Evolutionary conservation across 2,888 invertebrate species (phyloP), one percentile per base, ranked within the genome.

Genomic region (Tineola bisselliella): DNA sequence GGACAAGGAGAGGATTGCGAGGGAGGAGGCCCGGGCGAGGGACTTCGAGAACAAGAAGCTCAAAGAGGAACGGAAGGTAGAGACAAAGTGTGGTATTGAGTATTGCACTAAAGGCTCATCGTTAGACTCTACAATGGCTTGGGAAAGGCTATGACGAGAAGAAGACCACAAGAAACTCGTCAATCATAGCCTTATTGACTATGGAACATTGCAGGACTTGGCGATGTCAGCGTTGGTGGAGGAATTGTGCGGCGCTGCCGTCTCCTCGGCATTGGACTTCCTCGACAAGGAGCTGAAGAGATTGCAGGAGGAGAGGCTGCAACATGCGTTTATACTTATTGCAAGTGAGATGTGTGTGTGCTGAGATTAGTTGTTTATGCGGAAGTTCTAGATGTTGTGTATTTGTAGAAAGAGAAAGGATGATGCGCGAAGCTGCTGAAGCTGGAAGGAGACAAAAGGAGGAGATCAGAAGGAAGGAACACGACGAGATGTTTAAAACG

Each of bases 401-500:
- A 11, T 52, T 63, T 62, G 12, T 62, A 84, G 94, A 95, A 69
- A 87, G 93, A 31, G 93, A 94, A 68, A 89, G 94, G 64, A 84
- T 90, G 65, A 90, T 91, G 71, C 87, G 93, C 0, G 95, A 96
- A 75, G 94, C 95, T 0, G 91, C 90, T 8, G 95, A 95, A 75
- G 92, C 93, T 1, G 94, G 95, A 0, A 81, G 91, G 59, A 80
- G 94, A 17, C 94, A 96, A 74, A 89, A 89, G 59, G 95, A 96
- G 72, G 90, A 92, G 65, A 87, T 91, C 61, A 81, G 93, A 44
- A 83, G 94, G 6, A 74, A 89, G 8, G 92, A 94, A 69, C 92
- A 94, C 65, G 94, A 95, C 66, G 92, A 94, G 75, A 91, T 95
- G 72, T 95, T 94, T 72, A 91, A 91, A 73, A 91, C 93, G 79